Evolutionary conservation across 2,113 vertebrate genomes (phyloP), one percentile per base, ranked within the genome.

Genomic region (Eudyptes chrysolophus): DNA sequence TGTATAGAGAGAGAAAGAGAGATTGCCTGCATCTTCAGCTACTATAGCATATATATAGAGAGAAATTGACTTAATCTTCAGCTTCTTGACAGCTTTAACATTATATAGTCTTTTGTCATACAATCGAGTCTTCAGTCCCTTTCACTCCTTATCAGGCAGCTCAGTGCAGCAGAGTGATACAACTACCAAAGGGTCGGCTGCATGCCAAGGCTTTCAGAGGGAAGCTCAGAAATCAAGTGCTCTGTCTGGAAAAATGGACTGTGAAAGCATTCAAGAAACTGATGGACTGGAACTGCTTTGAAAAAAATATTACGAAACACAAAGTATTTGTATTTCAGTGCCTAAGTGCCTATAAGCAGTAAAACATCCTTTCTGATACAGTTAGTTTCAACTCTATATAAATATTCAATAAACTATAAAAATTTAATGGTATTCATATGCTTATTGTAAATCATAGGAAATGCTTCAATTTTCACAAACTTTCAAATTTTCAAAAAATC

Each of bases 241-340:
- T 95, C 64, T 83, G 5, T 85, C 62, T 97, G 69, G 70, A 97
- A 95, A 87, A 97, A 80, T 76, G 22, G 24, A 46, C 75, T 77
- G 57, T 52, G 74, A 92, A 70, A 52, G n/a, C 76, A 52, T 54
- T 85, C 36, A 80, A 38, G 55, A 96, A 93, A 81, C 12, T 70
- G 58, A 77, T 65, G 49, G 34, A 52, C 30, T 84, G 60, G 61
- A 89, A 97, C 16, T 34, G 6, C 27, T 93, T 81, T 61, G 61
- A 82, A 84, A 94, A 79, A 90, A 66, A n/a, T 38, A 49, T 44
- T 79, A 16, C 32, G 74, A 65, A 95, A 78, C 7, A 57, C 10
- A 29, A 74, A 66, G 3, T 51, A n/a, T 88, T 77, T 96, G 22
- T 66, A 83, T 84, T 94, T 89, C n/a, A 66, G 18, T 61, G 26